Evolutionary conservation across 2,113 vertebrate genomes (phyloP).

Genomic region (Platanista minor): DNA sequence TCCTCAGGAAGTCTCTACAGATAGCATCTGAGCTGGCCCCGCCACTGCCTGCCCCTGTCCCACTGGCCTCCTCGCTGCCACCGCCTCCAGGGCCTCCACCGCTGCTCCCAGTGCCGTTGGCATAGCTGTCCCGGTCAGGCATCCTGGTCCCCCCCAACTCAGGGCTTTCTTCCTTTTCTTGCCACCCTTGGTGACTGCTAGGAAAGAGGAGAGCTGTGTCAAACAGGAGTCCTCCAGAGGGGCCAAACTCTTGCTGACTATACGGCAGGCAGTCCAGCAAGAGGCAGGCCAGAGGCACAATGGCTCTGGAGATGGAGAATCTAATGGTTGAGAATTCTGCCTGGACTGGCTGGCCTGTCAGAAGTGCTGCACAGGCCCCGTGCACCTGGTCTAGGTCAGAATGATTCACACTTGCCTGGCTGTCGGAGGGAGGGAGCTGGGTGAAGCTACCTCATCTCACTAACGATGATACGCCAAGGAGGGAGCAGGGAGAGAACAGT

Average conservation of each 20-base stretch:
- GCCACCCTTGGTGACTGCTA: constrained; percentile 60
- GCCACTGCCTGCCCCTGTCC: constrained; percentile 79
- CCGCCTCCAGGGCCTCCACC: constrained; percentile 81
- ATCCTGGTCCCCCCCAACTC: constrained; percentile 77
- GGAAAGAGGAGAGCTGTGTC: constrained; percentile 44
- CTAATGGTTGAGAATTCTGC: constrained; percentile 19
- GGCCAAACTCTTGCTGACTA: background rate
- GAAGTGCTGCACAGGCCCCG: constrained; percentile 29
- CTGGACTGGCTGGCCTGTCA: background rate
- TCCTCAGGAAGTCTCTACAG: constrained; percentile 95
- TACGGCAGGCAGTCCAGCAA: background rate
- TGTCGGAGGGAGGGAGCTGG: constrained; percentile 1
- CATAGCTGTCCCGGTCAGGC: constrained; percentile 93
- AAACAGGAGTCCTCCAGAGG: constrained; percentile 31
- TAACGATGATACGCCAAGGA: background rate
- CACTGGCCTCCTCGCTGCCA: constrained; percentile 81
- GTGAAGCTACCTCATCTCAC: constrained; percentile 25
- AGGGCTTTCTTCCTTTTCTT: constrained; percentile 57
- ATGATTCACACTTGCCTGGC: constrained; percentile 67
- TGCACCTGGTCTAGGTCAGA: constrained; percentile 50
- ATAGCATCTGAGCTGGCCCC: constrained; percentile 85
- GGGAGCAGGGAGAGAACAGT: background rate
- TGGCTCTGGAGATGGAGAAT: constrained; percentile 7
- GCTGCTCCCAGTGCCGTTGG: constrained; percentile 78
- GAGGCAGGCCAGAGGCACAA: background rate